These are phyloP conservation scores for Centropristis striata DNA, from an alignment of 2,113 vertebrate species.

Conservation along the genomic window DNA sequence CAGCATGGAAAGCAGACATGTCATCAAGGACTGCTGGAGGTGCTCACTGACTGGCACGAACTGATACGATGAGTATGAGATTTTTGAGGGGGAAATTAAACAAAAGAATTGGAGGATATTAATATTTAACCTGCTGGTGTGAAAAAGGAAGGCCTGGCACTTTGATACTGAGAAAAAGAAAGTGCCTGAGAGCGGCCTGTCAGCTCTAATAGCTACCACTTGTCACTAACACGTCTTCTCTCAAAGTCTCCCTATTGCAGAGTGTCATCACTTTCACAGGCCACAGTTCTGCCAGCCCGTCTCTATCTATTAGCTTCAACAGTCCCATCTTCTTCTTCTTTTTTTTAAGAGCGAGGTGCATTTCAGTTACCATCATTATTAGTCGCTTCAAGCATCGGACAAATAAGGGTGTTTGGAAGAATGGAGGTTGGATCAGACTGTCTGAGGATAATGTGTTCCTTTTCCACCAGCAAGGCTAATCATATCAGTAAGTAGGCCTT, in stretches of 20 bases:
- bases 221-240: constrained; percentile 62
- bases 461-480: constrained; percentile 80
- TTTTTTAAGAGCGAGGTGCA: constrained; percentile 14
- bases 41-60: constrained; percentile 21
- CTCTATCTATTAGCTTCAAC: constrained; percentile 69
- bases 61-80: constrained; percentile 11
- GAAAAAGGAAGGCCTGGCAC: constrained; percentile 36
- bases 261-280: constrained; percentile 73
- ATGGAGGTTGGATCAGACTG: constrained; percentile 64
- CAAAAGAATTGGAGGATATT: constrained; percentile 27
- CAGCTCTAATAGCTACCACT: constrained; percentile 64
- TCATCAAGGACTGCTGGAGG: constrained; percentile 32
- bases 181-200: constrained; percentile 62
- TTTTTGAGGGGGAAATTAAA: constrained; percentile 31
- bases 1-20: constrained; percentile 49
- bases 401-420: constrained; percentile 68
- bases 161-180: constrained; percentile 46
- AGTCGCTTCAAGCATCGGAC: constrained; percentile 53
- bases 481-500: constrained; percentile 84
- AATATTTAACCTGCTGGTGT: constrained; percentile 49
- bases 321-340: constrained; percentile 5
- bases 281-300: constrained; percentile 54
- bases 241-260: constrained; percentile 42
- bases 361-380: constrained; percentile 38
- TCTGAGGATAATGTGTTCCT: constrained; percentile 79